Evolutionary conservation across 2,888 invertebrate species (phyloP).

Genomic region (Meiosimyza decipiens): DNA sequence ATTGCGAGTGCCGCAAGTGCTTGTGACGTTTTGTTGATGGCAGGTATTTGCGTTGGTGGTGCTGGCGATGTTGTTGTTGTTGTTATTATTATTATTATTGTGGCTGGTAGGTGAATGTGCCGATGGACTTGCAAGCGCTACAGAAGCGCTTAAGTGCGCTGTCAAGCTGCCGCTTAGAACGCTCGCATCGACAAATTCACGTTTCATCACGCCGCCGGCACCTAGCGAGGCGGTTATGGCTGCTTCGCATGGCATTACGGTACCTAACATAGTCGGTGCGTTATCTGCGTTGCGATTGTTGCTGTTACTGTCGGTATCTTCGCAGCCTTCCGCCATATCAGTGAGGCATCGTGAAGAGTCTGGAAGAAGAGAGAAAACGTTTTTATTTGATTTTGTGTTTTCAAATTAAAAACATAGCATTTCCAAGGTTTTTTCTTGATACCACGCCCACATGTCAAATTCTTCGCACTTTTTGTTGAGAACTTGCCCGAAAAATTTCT

Average conservation of each 20-base stretch:
- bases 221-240: constrained; percentile 63
- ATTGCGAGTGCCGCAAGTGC: constrained; percentile 44
- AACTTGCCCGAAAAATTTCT: too few relatives aligned
- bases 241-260: constrained; percentile 66
- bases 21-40: constrained; percentile 36
- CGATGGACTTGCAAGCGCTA: constrained; percentile 43
- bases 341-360: constrained; percentile 75
- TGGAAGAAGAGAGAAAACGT: constrained; percentile 53
- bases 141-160: constrained; percentile 52
- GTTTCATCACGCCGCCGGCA: constrained; percentile 57
- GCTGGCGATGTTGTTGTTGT: constrained; percentile 48
- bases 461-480: too few relatives aligned
- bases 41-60: constrained; percentile 40
- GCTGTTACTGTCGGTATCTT: constrained; percentile 66
- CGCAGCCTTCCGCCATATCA: constrained; percentile 81
- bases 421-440: too few relatives aligned
- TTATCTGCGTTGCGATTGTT: constrained; percentile 49
- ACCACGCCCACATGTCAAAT: too few relatives aligned
- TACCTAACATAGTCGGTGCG: constrained; percentile 65
- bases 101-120: constrained; percentile 29
- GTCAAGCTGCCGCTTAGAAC: constrained; percentile 52
- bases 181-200: constrained; percentile 63
- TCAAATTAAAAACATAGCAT: not conserved
- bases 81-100: constrained; percentile 45
- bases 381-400: not conserved